These are phyloP conservation scores for Sorex araneus DNA, from an alignment of 2,113 vertebrate species.

Conservation along the genomic window DNA sequence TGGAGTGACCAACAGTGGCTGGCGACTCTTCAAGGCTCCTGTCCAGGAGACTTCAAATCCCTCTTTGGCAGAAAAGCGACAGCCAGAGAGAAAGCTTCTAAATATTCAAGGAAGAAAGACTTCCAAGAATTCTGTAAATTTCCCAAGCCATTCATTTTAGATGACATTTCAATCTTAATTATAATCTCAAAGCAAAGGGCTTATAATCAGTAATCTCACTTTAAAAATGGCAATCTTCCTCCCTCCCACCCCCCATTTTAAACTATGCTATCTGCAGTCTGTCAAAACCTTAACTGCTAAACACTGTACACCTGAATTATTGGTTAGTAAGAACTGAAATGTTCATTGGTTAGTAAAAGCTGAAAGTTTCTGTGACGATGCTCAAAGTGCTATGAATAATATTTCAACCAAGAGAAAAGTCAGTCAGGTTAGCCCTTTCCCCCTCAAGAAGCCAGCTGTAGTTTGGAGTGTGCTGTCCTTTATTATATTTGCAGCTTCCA, in stretches of 20 bases:
- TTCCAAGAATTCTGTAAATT: constrained; percentile 24
- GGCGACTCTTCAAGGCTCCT: background rate
- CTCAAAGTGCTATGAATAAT: constrained; percentile 12
- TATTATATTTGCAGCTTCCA: background rate
- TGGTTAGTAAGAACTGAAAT: background rate
- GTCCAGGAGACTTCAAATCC: background rate
- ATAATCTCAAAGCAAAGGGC: constrained; percentile 34
- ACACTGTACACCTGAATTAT: background rate
- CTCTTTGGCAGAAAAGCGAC: background rate
- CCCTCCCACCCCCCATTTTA: background rate
- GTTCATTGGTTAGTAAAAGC: background rate
- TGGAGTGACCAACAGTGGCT: background rate
- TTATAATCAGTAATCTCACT: constrained; percentile 26
- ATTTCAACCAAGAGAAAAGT: background rate
- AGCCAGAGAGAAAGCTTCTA: background rate
- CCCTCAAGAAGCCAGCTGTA: background rate
- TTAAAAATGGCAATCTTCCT: constrained; percentile 22
- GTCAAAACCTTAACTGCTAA: constrained; percentile 21
- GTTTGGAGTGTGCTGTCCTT: background rate
- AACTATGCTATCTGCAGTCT: constrained; percentile 11
- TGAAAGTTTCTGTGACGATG: background rate
- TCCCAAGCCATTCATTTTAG: background rate
- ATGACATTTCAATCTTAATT: background rate
- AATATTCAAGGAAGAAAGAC: background rate
- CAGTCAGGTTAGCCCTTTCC: background rate